Evolutionary conservation across 2,888 invertebrate species (phyloP), one percentile per base, ranked within the genome.

Genomic region (Synergus laeviventris): DNA sequence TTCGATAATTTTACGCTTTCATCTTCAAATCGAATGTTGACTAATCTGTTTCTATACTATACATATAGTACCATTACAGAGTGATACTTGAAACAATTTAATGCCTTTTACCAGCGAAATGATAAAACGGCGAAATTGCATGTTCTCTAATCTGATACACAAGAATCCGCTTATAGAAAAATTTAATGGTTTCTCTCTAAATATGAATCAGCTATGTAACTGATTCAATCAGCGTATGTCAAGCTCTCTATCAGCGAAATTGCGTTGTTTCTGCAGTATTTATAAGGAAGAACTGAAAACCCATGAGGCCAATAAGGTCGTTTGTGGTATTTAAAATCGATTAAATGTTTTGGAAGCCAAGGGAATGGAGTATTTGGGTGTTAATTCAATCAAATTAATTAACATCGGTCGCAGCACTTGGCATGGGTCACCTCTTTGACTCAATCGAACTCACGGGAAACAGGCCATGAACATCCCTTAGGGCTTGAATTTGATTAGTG

Each of bases 311-410:
- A 12, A 12, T 42, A 42, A 31, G 66, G 11, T 4, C 42, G 39
- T n/a, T 59, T 42, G 14, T 38, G 12, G 12, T 18, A 36, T 36
- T 39, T 38, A 18, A 39, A 39, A 39, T 38, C n/a, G 38, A 56
- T 74, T 12, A 9, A 39, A 31, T 38, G 56, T n/a, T 18, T 74
- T 56, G 36, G 18, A 42, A 59, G 24, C 39, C n/a, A 16, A 59
- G 14, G 56, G 49, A 56, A 36, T 18, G 66, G 70, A 78, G 78
- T 75, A 70, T 75, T 74, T 45, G 74, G 74, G 74, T 74, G 81
- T 80, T 84, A 85, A 85, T 84, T 84, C 81, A 80, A 77, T 60
- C 82, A 84, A 84, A 84, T 85, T 85, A 84, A 85, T 85, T 85
- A 85, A 81, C 82, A 78, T 49, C 66, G 24, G 31, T 70, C 45